Conservation (phyloP, 2,888 invertebrate species). For the Loripinus fragilis region DNA sequence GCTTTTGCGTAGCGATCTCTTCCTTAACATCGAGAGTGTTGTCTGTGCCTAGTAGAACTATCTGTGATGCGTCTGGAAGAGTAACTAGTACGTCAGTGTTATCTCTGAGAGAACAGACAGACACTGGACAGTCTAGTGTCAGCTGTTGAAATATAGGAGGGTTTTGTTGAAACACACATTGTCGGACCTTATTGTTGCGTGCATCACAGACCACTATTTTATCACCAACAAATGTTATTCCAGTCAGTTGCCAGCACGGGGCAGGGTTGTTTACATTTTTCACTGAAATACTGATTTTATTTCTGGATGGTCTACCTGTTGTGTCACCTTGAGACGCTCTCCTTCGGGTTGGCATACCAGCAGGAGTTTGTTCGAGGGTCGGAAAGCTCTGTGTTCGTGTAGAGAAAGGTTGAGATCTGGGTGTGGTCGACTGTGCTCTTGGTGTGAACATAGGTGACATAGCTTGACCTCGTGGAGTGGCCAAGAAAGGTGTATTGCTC, state of each 20-base stretch:
- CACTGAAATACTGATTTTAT: slow-evolving; percentile 55
- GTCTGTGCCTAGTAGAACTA: slow-evolving; percentile 53
- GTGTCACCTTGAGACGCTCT: background rate
- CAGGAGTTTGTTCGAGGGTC: slow-evolving; percentile 15
- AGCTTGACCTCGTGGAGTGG: background rate
- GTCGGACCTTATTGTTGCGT: slow-evolving; percentile 57
- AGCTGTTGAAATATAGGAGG: slow-evolving; percentile 35
- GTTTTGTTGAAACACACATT: slow-evolving; percentile 38
- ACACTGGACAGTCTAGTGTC: slow-evolving; percentile 58
- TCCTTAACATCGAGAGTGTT: slow-evolving; percentile 47
- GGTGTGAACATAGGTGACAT: no score
- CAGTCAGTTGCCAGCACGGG: slow-evolving; percentile 66
- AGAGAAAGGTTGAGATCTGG: background rate
- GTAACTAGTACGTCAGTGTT: slow-evolving; percentile 58
- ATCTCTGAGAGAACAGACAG: slow-evolving; percentile 45
- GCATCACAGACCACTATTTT: slow-evolving; percentile 58
- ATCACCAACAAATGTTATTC: slow-evolving; percentile 56
- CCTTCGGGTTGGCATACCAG: background rate
- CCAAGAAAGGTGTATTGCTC: slow-evolving; percentile 11
- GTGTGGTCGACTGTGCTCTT: no score
- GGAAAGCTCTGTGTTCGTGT: background rate
- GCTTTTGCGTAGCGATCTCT: slow-evolving; percentile 56
- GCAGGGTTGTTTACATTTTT: slow-evolving; percentile 45
- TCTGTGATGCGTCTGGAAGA: slow-evolving; percentile 60
- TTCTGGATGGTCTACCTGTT: slow-evolving; percentile 4